Conservation (phyloP, 1,140 invertebrate species). For the Eumaeus atala region DNA sequence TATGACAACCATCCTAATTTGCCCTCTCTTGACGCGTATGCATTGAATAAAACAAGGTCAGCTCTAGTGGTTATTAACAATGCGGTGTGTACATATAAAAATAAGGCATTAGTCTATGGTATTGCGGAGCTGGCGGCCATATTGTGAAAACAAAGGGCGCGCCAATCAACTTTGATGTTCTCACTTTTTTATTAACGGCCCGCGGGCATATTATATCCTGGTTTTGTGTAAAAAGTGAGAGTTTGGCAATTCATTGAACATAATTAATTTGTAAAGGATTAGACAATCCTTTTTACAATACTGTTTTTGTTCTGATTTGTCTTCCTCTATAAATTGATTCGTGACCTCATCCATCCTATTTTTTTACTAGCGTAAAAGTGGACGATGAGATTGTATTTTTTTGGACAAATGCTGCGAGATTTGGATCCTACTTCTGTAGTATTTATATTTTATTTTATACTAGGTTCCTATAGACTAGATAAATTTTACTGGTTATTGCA, state of each 20-base stretch:
- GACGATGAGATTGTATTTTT: no score
- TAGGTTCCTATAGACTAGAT: no score
- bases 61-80: constrained; percentile 21
- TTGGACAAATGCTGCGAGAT: no score
- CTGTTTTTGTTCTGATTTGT: background rate
- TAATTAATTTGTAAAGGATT: constrained; percentile 14
- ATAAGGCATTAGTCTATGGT: constrained; percentile 20
- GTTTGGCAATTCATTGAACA: constrained; percentile 14
- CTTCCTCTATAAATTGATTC: background rate
- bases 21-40: constrained; percentile 23
- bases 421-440: no score
- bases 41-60: constrained; percentile 18
- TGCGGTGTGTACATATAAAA: constrained; percentile 20
- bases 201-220: constrained; percentile 14
- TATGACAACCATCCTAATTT: constrained; percentile 36
- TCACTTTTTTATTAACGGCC: constrained; percentile 18
- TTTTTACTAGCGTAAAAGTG: no score
- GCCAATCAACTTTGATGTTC: constrained; percentile 36
- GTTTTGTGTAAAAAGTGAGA: constrained; percentile 1
- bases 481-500: no score
- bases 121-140: constrained; percentile 27
- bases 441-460: no score
- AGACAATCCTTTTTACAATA: background rate
- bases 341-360: background rate
- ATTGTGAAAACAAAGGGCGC: constrained; percentile 34